These are phyloP conservation scores for Cariama cristata DNA, from an alignment of 2,113 vertebrate species.

Conservation along the genomic window DNA sequence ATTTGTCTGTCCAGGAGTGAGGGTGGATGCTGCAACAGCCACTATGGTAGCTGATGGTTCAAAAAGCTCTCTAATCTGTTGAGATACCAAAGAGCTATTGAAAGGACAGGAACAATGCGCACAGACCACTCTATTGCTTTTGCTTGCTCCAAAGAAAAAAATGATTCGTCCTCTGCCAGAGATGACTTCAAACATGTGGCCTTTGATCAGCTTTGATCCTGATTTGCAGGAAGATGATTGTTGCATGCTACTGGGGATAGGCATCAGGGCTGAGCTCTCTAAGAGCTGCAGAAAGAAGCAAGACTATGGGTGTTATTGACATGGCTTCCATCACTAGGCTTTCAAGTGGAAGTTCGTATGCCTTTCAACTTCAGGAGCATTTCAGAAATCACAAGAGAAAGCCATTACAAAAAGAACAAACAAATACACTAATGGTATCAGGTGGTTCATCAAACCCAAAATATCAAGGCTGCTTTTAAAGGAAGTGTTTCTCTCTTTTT, in stretches of 20 bases:
- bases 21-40: background rate
- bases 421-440: background rate
- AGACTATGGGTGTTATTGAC: constrained; percentile 21
- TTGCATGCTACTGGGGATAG: background rate
- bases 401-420: constrained; percentile 36
- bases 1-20: background rate
- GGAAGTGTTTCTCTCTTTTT: background rate
- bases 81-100: background rate
- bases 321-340: background rate
- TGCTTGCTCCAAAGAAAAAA: background rate
- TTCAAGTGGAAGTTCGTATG: constrained; percentile 11
- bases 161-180: background rate
- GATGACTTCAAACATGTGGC: background rate
- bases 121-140: background rate
- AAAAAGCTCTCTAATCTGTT: background rate
- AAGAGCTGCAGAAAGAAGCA: constrained; percentile 9
- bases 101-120: background rate
- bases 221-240: background rate
- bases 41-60: background rate
- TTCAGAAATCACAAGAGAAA: constrained; percentile 11
- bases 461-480: background rate
- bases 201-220: constrained; percentile 38
- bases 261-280: background rate
- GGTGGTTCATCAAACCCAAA: background rate
- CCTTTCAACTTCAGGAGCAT: background rate